Evolutionary conservation across 2,113 vertebrate species (phyloP), one percentile per base, ranked within the genome.

Genomic region (Actenoides lindsayi): DNA sequence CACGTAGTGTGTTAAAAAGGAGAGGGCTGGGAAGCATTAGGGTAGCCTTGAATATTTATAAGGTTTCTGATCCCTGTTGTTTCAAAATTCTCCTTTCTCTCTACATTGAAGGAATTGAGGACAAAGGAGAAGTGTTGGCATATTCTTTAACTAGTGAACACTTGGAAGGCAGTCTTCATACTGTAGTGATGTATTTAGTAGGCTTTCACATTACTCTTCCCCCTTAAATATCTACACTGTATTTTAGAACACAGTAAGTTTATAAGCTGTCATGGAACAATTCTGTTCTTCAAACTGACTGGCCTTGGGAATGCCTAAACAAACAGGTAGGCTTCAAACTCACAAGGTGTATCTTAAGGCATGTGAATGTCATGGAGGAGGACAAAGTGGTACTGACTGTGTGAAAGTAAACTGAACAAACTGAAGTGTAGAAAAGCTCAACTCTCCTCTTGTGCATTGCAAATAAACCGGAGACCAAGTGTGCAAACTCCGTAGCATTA

Each of bases 401-500:
- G 24, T 73, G 81, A 63, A 87, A 87, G 31, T 51, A 41, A 92
- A 62, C 51, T 37, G 91, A 93, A 83, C 27, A 77, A 87, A 87
- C 4, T 4, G 28, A 85, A 80, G 25, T 41, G 23, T 53, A 15
- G 53, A 63, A 87, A 89, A 88, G 33, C 74, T 87, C n/a, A 64
- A 84, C 48, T 79, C 74, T 93, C 28, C 35, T 76, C 53, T 70
- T 87, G 67, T 0, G 0, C 76, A 13, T 85, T 93, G 6, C 44
- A 95, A 70, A 96, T 93, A 85, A 93, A 92, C 86, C 62, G 78
- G 86, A 85, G 54, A 88, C 67, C 86, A 63, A 95, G 93, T 54
- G 83, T 96, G 74, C 81, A 77, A 91, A 89, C 63, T 67, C 42
- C 71, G 9, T 11, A 82, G 74, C 77, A 77, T 0, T n/a, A 67